Conservation (phyloP, 2,797 vertebrate species). For the Moxostoma hubbsi region DNA sequence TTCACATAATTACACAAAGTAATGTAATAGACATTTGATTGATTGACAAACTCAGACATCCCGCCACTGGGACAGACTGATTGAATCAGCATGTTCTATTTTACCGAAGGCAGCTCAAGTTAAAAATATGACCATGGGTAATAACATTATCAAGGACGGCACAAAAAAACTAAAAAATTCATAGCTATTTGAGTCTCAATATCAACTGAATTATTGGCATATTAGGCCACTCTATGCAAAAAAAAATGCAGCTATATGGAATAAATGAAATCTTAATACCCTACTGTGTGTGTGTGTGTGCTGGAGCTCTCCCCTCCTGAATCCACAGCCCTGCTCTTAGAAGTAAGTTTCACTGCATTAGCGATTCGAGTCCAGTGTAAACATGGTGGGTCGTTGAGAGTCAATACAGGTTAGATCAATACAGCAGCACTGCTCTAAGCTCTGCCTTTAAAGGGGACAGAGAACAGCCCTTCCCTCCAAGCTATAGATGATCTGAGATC, state of each 20-base stretch:
- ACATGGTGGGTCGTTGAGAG: constrained; percentile 47
- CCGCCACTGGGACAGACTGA: constrained; percentile 14
- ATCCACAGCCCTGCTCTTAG: neutral
- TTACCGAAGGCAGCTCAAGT: constrained; percentile 2
- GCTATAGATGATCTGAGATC: neutral
- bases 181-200: neutral
- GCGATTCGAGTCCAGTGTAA: constrained; percentile 52
- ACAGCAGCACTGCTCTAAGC: constrained; percentile 22
- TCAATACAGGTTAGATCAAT: constrained; percentile 27
- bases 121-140: neutral
- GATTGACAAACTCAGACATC: constrained; percentile 3
- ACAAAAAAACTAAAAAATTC: constrained; percentile 1
- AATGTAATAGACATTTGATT: neutral
- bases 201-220: neutral
- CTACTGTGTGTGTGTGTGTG: neutral
- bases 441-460: neutral
- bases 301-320: too few relatives aligned
- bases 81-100: constrained; percentile 13
- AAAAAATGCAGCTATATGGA: neutral
- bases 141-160: neutral
- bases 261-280: neutral
- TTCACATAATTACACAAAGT: constrained; percentile 14
- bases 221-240: neutral
- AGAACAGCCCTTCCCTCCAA: neutral
- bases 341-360: constrained; percentile 46